Evolutionary conservation across 2,113 vertebrate species (phyloP), one percentile per base, ranked within the genome.

Genomic region (Cygnus atratus): DNA sequence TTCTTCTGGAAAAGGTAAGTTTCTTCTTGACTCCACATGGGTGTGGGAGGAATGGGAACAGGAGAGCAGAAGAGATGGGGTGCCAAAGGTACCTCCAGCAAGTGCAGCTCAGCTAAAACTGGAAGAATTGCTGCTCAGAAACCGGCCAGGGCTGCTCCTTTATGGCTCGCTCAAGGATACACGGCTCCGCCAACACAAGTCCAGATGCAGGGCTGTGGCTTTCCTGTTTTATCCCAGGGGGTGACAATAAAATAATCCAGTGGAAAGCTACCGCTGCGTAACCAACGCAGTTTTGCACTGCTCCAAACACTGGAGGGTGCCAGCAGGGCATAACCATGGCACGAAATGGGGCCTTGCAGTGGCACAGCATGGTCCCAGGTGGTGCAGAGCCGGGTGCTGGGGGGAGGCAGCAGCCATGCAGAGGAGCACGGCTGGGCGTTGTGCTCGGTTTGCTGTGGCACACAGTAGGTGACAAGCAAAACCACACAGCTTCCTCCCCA

Each of bases 341-440:
- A 24, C 37, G 5, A 54, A 29, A 33, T 11, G 9, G n/a, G 6
- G 6, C 41, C 58, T 52, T 75, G 58, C 35, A n/a, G 26, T 11
- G 10, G 50, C 31, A 39, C 19, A 6, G 37, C 7, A 39, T 31
- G 65, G 62, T 35, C 65, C 16, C 13, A 54, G 55, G 28, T 16
- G n/a, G 13, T 33, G 63, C 37, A 35, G 10, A 25, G 9, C 26
- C 54, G 26, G 28, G 46, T 24, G 67, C 41, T 18, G 52, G 74
- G 77, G 20, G 54, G 28, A 33, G 1, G 3, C 46, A 68, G 41
- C 6, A 7, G 3, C 20, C 1, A 1, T 0, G 0, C 20, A 54
- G 35, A 72, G 37, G 37, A 41, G 37, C 15, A 18, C 1, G 25
- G 22, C 26, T 54, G 8, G 25, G 28, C 39, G 7, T 46, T 63